phyloP scores from a whole-genome alignment of 1,140 invertebrate species.

The Zeugodacus cucurbitae region DNA sequence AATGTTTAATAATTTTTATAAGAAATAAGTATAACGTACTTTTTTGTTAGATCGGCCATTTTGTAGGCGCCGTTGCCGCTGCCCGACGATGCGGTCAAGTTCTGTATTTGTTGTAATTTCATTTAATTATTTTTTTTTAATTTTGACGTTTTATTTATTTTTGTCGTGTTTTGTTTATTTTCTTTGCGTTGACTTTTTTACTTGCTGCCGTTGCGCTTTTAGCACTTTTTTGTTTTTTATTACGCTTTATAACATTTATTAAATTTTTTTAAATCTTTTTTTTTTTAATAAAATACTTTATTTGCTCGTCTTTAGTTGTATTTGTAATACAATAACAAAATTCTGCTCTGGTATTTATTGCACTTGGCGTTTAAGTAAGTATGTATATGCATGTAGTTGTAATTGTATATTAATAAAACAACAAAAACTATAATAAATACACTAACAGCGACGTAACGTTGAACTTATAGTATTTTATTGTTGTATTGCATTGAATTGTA shows the following conservation, averaged over 20 bases:
- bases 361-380: neutral
- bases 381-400: neutral
- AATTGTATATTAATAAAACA: neutral
- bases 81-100: neutral
- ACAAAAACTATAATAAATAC: neutral
- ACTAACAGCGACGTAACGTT: neutral
- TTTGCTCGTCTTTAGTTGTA: neutral
- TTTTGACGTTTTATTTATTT: slow-evolving; percentile 11
- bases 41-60: slow-evolving; percentile 37
- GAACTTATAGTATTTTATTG: neutral
- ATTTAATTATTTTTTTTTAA: neutral
- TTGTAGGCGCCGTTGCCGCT: slow-evolving; percentile 8
- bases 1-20: neutral
- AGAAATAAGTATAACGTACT: neutral
- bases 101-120: slow-evolving; percentile 37
- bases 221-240: neutral
- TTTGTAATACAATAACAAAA: slow-evolving; percentile 10
- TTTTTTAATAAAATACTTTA: neutral
- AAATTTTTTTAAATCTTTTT: neutral
- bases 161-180: neutral
- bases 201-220: neutral
- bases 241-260: neutral
- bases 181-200: neutral
- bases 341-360: neutral
- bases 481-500: neutral